These are phyloP conservation scores for Natrix natrix DNA, from an alignment of 2,797 vertebrate species.

Conservation along the genomic window DNA sequence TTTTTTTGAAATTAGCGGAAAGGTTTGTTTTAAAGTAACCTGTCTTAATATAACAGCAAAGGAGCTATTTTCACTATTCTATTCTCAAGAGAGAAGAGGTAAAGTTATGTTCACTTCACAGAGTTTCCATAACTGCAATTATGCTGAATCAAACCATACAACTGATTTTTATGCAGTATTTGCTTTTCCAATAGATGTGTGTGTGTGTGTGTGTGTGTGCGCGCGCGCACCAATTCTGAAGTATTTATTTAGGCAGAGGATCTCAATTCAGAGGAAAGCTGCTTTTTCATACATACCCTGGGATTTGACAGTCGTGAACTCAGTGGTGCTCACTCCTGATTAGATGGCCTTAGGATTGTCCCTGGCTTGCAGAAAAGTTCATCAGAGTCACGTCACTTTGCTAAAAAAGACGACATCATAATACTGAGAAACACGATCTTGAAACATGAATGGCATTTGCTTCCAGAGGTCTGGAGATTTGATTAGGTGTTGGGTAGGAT, in stretches of 20 bases:
- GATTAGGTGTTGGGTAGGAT: background rate
- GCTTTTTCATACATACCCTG: background rate
- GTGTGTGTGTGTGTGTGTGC: too few species aligned
- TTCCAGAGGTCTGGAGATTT: background rate
- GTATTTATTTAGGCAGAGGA: background rate
- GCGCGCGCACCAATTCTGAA: background rate
- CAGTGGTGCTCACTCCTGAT: background rate
- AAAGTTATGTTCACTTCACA: background rate
- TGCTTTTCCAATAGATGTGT: background rate
- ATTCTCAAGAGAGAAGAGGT: background rate
- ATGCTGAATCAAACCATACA: background rate
- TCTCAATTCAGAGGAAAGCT: background rate
- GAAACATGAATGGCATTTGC: background rate
- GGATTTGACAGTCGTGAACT: background rate
- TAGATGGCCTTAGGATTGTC: background rate
- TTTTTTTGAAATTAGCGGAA: background rate
- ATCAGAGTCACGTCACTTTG: slow-evolving; percentile 38
- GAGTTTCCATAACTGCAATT: background rate
- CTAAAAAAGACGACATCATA: slow-evolving; percentile 9
- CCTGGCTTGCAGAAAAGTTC: background rate
- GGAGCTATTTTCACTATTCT: background rate
- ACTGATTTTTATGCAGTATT: background rate
- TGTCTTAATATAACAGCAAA: background rate
- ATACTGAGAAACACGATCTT: fast-evolving
- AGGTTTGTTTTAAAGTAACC: background rate